Conservation (phyloP, 2,888 invertebrate genomes). For the Mayetiola destructor region DNA sequence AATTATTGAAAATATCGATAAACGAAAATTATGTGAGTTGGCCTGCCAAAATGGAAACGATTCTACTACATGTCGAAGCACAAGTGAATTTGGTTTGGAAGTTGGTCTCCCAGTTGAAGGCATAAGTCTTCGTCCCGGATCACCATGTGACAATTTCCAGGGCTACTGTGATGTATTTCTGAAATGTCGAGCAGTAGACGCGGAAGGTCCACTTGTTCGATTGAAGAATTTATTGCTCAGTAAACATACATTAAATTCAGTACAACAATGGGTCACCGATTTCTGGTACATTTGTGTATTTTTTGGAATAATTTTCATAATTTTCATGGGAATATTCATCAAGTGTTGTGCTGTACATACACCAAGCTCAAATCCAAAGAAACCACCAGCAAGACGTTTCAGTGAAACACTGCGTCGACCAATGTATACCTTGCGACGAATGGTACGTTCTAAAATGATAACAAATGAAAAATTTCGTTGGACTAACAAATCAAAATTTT, state of each 20-base stretch:
- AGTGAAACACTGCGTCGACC: conserved; percentile 82
- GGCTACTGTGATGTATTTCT: conserved; percentile 99
- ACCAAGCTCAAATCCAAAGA: conserved; percentile 95
- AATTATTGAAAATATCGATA: conserved; percentile 58
- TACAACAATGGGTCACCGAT: conserved; percentile 90
- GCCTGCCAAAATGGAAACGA: conserved; percentile 85
- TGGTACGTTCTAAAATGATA: conserved; percentile 41
- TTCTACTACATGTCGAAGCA: conserved; percentile 61
- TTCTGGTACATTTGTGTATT: conserved; percentile 93
- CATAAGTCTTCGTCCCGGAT: conserved; percentile 81
- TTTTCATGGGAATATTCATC: conserved; percentile 95
- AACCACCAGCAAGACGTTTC: conserved; percentile 83
- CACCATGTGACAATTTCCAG: conserved; percentile 97
- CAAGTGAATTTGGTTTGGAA: conserved; percentile 65
- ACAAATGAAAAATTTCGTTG: background rate
- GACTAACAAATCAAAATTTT: background rate
- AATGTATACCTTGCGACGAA: conserved; percentile 79
- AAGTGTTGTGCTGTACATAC: conserved; percentile 99
- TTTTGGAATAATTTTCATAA: conserved; percentile 78
- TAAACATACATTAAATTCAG: conserved; percentile 69
- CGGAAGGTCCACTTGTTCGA: conserved; percentile 92
- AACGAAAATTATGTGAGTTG: conserved; percentile 82
- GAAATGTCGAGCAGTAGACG: conserved; percentile 96
- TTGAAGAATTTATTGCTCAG: conserved; percentile 91
- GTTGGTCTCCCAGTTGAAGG: conserved; percentile 65